Evolutionary conservation across 2,888 invertebrate species (phyloP).

Genomic region (Cephus pulcher): DNA sequence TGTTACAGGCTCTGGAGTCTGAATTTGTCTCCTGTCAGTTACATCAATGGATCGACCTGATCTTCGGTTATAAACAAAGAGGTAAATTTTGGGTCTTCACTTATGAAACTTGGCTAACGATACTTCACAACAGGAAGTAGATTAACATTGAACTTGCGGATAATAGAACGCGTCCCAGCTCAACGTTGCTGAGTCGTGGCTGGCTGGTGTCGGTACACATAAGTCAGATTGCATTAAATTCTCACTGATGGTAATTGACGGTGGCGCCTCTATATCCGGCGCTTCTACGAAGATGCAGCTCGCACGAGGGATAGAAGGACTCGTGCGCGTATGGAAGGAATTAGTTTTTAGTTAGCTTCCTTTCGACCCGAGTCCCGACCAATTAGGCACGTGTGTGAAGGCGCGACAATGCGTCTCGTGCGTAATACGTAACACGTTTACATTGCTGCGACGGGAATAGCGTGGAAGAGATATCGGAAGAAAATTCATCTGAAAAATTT

Average conservation of each 20-base stretch:
- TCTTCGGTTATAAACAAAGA: slow-evolving; percentile 99
- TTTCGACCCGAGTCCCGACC: slow-evolving; percentile 50
- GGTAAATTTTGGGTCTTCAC: slow-evolving; percentile 68
- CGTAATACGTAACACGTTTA: slow-evolving; percentile 58
- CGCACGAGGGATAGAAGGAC: slow-evolving; percentile 14
- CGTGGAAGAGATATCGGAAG: background rate
- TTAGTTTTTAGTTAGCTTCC: slow-evolving; percentile 61
- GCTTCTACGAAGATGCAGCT: slow-evolving; percentile 57
- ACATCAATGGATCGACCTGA: slow-evolving; percentile 99
- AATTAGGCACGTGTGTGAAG: slow-evolving; percentile 61
- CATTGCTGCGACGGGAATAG: slow-evolving; percentile 4
- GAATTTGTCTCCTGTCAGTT: slow-evolving; percentile 99
- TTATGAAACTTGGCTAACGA: background rate
- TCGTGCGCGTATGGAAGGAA: slow-evolving; percentile 61
- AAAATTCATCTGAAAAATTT: background rate
- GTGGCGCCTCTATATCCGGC: slow-evolving; percentile 66
- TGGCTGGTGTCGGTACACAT: slow-evolving; percentile 17
- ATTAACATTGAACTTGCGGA: slow-evolving; percentile 8
- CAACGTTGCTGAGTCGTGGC: background rate
- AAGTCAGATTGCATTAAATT: slow-evolving; percentile 58
- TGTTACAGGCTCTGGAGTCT: slow-evolving; percentile 88
- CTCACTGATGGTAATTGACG: slow-evolving; percentile 58
- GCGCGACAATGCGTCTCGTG: slow-evolving; percentile 58
- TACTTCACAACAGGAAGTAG: background rate
- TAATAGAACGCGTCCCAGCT: background rate